Evolutionary conservation across 2,113 vertebrate genomes (phyloP).

Genomic region (Heteronetta atricapilla): DNA sequence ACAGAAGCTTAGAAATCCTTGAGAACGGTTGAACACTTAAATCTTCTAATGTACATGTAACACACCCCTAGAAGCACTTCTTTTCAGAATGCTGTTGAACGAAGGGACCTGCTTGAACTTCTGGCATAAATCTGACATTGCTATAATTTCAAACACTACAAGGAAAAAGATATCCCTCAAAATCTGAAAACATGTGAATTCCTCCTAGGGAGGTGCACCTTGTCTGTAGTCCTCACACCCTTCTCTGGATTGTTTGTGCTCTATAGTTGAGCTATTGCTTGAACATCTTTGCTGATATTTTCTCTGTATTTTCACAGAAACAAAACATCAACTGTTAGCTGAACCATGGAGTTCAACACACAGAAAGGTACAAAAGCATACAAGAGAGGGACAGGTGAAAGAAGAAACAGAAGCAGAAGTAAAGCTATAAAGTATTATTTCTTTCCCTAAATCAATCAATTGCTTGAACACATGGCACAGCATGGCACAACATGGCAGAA

Average conservation of each 20-base stretch:
- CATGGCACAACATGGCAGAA: neutral
- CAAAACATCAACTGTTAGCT: neutral
- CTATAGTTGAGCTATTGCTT: neutral
- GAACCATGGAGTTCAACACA: accelerated
- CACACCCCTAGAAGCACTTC: neutral
- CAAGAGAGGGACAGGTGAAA: neutral
- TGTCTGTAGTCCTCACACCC: neutral
- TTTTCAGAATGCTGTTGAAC: neutral
- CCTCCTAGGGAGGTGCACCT: neutral
- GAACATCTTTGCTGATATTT: neutral
- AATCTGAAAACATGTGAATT: neutral
- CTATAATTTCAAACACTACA: neutral
- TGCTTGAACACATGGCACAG: neutral
- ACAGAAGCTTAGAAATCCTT: neutral
- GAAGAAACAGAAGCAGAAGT: neutral
- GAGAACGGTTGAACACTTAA: neutral
- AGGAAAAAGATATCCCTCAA: neutral
- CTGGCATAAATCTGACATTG: neutral
- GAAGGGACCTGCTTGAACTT: neutral
- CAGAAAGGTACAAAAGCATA: neutral
- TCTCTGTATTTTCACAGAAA: neutral
- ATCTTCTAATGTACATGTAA: neutral
- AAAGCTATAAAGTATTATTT: neutral
- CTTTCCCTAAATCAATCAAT: neutral
- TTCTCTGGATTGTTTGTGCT: neutral